phyloP scores from a whole-genome alignment of 2,113 vertebrate species.

The Thalassoma bifasciatum region DNA sequence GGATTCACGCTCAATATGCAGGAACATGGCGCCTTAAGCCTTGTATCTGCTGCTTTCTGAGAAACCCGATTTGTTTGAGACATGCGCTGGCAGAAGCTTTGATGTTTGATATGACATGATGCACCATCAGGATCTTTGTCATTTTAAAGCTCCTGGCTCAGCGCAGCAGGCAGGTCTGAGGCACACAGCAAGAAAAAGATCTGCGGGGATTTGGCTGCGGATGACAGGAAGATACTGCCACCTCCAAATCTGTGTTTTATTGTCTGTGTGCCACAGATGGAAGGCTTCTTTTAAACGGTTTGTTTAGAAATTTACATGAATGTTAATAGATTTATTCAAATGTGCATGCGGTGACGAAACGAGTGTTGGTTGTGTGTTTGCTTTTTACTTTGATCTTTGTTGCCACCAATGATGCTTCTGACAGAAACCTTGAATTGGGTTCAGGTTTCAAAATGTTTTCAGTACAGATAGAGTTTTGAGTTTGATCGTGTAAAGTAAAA shows the following conservation, averaged over 20 bases:
- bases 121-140: conserved; percentile 51
- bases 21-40: background rate
- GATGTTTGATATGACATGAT: conserved; percentile 49
- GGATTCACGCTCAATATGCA: conserved; percentile 21
- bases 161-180: conserved; percentile 23
- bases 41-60: conserved; percentile 24
- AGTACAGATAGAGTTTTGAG: too few species aligned
- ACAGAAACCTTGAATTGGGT: too few species aligned
- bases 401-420: too few species aligned
- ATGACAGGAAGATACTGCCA: conserved; percentile 40
- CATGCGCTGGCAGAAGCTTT: conserved; percentile 11
- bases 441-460: too few species aligned
- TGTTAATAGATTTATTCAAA: conserved; percentile 17
- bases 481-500: too few species aligned
- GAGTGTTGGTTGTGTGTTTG: background rate
- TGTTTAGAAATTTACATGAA: background rate
- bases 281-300: background rate
- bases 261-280: conserved; percentile 9
- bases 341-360: background rate
- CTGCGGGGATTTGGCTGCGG: conserved; percentile 44
- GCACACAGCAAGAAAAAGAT: conserved; percentile 24
- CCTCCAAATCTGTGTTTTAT: conserved; percentile 36
- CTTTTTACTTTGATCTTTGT: background rate
- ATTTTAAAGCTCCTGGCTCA: conserved; percentile 43
- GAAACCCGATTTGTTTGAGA: conserved; percentile 28